Evolutionary conservation across 1,140 invertebrate species (phyloP).

Genomic region (Drosophila virilis): DNA sequence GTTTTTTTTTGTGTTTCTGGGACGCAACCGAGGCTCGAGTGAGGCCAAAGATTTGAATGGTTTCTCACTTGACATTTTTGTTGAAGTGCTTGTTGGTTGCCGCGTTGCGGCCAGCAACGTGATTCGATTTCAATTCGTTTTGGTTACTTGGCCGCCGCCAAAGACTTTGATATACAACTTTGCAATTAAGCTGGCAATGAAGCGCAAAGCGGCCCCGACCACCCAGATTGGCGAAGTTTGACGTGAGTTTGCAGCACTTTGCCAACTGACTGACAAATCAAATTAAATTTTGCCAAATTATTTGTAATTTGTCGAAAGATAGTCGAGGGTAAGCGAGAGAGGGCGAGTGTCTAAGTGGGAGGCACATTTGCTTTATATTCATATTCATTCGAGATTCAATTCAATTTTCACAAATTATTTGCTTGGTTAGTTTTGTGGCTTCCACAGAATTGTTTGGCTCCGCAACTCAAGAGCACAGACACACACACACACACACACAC

Average conservation of each 20-base stretch:
- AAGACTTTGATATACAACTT: constrained; percentile 56
- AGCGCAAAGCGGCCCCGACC: constrained; percentile 48
- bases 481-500: neutral
- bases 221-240: constrained; percentile 16
- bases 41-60: constrained; percentile 68
- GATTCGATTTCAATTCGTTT: constrained; percentile 72
- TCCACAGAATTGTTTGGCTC: constrained; percentile 71
- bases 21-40: constrained; percentile 1
- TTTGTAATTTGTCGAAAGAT: constrained; percentile 57
- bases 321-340: neutral
- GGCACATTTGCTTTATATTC: constrained; percentile 52
- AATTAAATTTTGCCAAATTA: constrained; percentile 77
- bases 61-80: constrained; percentile 70
- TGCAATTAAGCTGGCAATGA: constrained; percentile 73
- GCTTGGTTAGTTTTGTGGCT: constrained; percentile 80
- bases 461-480: constrained; percentile 21
- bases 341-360: neutral
- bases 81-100: constrained; percentile 54
- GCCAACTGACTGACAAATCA: constrained; percentile 42
- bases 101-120: constrained; percentile 49
- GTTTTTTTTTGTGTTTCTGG: constrained; percentile 3
- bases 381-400: constrained; percentile 66
- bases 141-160: constrained; percentile 47
- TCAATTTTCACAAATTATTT: constrained; percentile 79
- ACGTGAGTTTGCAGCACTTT: neutral